Evolutionary conservation across 2,888 invertebrate genomes (phyloP), one percentile per base, ranked within the genome.

Genomic region (Parapristionchus giblindavisi): DNA sequence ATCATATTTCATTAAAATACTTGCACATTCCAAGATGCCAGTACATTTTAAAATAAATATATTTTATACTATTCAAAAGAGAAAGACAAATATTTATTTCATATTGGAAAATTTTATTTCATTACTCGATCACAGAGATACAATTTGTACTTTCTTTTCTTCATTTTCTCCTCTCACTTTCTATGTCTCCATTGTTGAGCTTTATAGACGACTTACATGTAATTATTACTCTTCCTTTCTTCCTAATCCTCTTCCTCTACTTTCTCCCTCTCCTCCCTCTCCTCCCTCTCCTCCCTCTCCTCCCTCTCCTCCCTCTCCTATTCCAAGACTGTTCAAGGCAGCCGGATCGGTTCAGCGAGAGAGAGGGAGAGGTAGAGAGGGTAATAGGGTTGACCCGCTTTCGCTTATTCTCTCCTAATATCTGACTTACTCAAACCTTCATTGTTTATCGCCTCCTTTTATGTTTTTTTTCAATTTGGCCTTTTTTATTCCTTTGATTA

Each of bases 381-480:
- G 63, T 63, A 63, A 63, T 63, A 34, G 63, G 40, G 40, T 40
- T 63, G 63, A 63, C 63, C 63, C 63, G 63, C 63, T 63, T 63
- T 63, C 63, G 63, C 36, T 32, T 63, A 43, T 43, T 43, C 43
- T 43, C 17, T 14, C 43, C 43, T 8, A 8, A 17, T 43, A 14
- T 43, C 43, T 14, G 8, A 43, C 17, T 43, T 43, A 43, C 43
- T 43, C 43, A 43, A 43, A 14, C 8, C 43, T 43, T 14, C 17
- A 43, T 43, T 14, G 43, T 61, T n/a, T 24, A 29, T 29, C 14
- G 6, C 14, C 21, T n/a, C 60, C 4, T 17, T 34, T 14, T 27
- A 27, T 4, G 5, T 24, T n/a, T 29, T 3, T 11, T 8, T n/a
- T 3, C 24, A 56, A 6, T 56, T 3, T 56, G 27, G 3, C 17